A percentile compares a stretch with the other conserved stretches of the same genome.
phyloP scores from a whole-genome alignment of 2,888 invertebrate genomes.

The Nomada fucata region DNA sequence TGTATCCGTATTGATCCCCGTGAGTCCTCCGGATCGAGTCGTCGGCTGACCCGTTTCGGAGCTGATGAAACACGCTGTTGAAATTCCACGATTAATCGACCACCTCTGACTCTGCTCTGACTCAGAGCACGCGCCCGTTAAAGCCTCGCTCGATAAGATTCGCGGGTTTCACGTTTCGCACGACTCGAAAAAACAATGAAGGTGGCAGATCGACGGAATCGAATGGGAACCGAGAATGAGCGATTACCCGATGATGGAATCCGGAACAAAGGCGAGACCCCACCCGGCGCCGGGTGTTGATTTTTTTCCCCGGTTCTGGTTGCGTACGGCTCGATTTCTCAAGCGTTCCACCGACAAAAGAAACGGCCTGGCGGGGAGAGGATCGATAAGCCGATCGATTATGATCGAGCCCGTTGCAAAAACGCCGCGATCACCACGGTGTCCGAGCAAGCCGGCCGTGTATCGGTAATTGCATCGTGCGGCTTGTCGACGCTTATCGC shows the following conservation, averaged over 20 bases:
- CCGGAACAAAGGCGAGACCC: constrained; percentile 51
- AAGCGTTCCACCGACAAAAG: constrained; percentile 63
- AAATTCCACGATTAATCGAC: background rate
- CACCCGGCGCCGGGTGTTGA: constrained; percentile 33
- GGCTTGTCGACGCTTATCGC: constrained; percentile 77
- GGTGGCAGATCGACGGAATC: background rate
- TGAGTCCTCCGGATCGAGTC: background rate
- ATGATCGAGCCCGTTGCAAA: constrained; percentile 72
- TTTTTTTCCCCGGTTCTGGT: constrained; percentile 17
- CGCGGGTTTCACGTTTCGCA: no score
- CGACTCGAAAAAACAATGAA: background rate
- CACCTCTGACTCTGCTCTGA: no score
- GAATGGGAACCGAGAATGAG: constrained; percentile 23
- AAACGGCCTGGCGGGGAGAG: constrained; percentile 47
- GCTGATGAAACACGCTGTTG: background rate
- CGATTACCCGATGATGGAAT: constrained; percentile 45
- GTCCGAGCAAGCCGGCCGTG: constrained; percentile 49
- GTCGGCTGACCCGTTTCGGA: background rate
- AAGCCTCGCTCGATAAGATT: no score
- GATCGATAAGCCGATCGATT: constrained; percentile 78
- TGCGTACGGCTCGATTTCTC: constrained; percentile 54
- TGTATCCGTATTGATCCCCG: background rate
- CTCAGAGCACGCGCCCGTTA: no score
- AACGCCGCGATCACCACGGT: constrained; percentile 45
- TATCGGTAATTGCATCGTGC: constrained; percentile 80